These are phyloP conservation scores for Helarctos malayanus DNA, from an alignment of 2,797 vertebrate species.

Conservation along the genomic window DNA sequence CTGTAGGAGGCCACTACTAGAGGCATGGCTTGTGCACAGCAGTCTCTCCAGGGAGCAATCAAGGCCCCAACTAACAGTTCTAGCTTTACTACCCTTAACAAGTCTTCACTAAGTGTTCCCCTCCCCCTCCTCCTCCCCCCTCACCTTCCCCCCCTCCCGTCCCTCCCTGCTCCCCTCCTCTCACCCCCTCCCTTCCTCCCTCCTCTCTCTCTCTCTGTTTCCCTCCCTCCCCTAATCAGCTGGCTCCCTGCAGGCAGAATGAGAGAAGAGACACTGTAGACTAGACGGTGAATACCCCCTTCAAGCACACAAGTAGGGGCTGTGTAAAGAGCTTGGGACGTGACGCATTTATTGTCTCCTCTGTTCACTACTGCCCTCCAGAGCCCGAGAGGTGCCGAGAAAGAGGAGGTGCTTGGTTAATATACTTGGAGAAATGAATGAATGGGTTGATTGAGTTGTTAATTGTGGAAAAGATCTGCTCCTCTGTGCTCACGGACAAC, in stretches of 20 bases:
- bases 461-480: neutral
- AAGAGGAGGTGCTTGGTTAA: neutral
- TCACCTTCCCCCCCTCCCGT: rapidly evolving
- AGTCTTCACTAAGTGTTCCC: neutral
- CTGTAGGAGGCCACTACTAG: neutral
- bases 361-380: neutral
- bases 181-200: too few relatives aligned
- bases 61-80: neutral
- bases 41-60: neutral
- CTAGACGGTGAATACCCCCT: neutral
- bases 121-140: neutral
- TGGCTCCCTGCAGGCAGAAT: neutral
- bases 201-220: neutral
- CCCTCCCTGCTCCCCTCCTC: rapidly evolving
- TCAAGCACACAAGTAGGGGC: neutral
- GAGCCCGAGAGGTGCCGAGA: neutral
- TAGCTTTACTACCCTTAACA: neutral
- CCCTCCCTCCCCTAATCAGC: neutral
- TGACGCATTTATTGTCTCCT: neutral
- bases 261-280: neutral
- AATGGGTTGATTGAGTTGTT: neutral
- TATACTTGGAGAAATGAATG: neutral
- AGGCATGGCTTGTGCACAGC: neutral
- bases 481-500: rapidly evolving
- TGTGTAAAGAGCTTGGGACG: neutral